Conservation (phyloP, 2,113 vertebrate species). For the Vidua chalybeata region DNA sequence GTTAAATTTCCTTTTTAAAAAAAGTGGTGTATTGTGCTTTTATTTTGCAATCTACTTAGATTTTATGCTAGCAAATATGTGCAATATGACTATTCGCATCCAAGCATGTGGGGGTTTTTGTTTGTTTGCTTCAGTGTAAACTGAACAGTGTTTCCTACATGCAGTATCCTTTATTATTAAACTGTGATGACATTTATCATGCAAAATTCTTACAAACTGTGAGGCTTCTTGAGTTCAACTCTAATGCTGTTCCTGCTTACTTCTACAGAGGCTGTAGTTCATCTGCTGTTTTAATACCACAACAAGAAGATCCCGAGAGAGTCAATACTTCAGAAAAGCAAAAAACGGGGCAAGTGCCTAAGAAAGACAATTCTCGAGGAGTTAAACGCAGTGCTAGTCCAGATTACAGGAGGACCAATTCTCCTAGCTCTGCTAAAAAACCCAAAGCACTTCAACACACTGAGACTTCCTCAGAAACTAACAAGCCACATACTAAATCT, state of each 20-base stretch:
- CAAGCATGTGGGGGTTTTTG: neutral
- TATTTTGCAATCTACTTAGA: neutral
- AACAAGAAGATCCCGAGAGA: slow-evolving; percentile 89
- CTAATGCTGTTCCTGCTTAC: slow-evolving; percentile 63
- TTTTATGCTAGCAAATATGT: neutral
- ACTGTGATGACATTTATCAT: neutral
- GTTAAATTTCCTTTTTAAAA: neutral
- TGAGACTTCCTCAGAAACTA: slow-evolving; percentile 85
- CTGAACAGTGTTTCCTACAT: neutral
- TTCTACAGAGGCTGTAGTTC: slow-evolving; percentile 89
- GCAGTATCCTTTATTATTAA: neutral
- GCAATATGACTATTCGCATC: neutral
- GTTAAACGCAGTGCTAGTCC: slow-evolving; percentile 93
- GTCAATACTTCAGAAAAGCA: slow-evolving; percentile 90
- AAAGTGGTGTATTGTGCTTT: neutral
- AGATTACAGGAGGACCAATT: slow-evolving; percentile 90
- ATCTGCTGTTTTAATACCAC: slow-evolving; percentile 86
- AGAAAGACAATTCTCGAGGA: slow-evolving; percentile 89
- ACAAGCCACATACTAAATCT: slow-evolving; percentile 86
- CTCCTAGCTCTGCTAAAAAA: slow-evolving; percentile 92
- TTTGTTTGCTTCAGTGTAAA: neutral
- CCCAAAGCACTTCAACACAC: slow-evolving; percentile 87
- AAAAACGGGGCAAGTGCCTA: slow-evolving; percentile 87
- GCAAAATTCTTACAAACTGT: neutral
- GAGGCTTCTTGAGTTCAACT: neutral